Evolutionary conservation across 2,113 vertebrate genomes (phyloP).

Genomic region (Benitochromis conjunctus): DNA sequence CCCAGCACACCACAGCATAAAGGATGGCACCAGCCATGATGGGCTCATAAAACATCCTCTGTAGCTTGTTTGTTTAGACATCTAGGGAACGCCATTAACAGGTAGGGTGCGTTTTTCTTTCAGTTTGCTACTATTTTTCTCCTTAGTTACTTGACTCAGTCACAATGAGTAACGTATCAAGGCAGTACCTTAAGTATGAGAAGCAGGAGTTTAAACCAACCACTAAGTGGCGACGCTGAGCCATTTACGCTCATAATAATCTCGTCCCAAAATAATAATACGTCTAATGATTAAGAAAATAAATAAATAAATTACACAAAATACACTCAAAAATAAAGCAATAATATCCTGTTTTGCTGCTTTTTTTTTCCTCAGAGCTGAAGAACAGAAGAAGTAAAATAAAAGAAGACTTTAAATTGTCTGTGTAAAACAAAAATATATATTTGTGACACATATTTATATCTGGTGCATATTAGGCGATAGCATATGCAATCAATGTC

Average conservation of each 20-base stretch:
- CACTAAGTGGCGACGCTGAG: background rate
- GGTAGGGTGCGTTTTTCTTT: background rate
- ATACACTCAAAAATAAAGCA: background rate
- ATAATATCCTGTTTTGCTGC: background rate
- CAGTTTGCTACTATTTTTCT: background rate
- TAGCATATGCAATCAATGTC: background rate
- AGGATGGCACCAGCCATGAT: background rate
- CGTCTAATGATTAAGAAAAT: background rate
- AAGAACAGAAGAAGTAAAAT: background rate
- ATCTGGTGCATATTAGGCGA: background rate
- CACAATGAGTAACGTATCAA: background rate
- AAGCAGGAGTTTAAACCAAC: background rate
- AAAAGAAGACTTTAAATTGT: background rate
- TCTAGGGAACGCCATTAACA: background rate
- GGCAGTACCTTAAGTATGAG: background rate
- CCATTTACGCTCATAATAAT: background rate
- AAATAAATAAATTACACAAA: background rate
- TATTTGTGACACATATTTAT: background rate
- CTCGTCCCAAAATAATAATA: background rate
- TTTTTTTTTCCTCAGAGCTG: background rate
- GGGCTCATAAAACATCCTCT: background rate
- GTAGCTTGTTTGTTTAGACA: background rate
- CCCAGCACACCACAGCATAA: background rate
- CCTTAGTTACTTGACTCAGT: background rate
- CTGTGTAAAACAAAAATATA: background rate